phyloP scores from a whole-genome alignment of 2,888 invertebrate species.

The Tineola bisselliella region DNA sequence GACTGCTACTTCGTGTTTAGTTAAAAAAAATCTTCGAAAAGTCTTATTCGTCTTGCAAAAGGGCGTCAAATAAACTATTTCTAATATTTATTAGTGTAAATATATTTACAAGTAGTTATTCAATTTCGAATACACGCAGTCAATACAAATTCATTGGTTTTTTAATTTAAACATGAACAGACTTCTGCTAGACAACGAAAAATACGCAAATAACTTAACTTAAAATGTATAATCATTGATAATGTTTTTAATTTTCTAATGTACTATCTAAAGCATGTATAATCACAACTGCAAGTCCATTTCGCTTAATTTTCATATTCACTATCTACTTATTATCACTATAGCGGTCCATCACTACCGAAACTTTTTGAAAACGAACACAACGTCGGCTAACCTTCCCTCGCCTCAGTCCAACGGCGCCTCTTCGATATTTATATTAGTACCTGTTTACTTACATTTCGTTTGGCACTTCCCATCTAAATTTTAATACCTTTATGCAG shows the following conservation, averaged over 20 bases:
- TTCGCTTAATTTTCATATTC: slow-evolving; percentile 40
- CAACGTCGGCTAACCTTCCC: slow-evolving; percentile 59
- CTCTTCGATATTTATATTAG: not conserved
- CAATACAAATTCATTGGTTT: slow-evolving; percentile 43
- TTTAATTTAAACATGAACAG: slow-evolving; percentile 42
- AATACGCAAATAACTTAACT: not conserved
- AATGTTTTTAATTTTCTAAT: slow-evolving; percentile 34
- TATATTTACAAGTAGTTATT: not conserved
- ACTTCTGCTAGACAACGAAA: slow-evolving; percentile 21
- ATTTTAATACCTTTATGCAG: not conserved
- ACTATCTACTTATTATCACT: slow-evolving; percentile 61
- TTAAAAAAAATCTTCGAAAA: not conserved
- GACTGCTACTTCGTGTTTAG: not conserved
- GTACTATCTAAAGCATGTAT: slow-evolving; percentile 62
- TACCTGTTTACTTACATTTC: not conserved
- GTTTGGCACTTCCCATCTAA: slow-evolving; percentile 5
- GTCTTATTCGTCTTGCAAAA: not conserved
- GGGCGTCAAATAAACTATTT: not conserved
- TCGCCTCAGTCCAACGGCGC: not conserved
- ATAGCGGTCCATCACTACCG: slow-evolving; percentile 64
- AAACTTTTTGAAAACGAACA: slow-evolving; percentile 59
- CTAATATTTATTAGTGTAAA: not conserved
- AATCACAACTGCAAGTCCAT: slow-evolving; percentile 60
- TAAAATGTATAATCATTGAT: not conserved
- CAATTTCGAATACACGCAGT: slow-evolving; percentile 31